Base-by-base conservation (phyloP, 2,797 vertebrate genomes). In the Dendrocincla tyrannina region DNA sequence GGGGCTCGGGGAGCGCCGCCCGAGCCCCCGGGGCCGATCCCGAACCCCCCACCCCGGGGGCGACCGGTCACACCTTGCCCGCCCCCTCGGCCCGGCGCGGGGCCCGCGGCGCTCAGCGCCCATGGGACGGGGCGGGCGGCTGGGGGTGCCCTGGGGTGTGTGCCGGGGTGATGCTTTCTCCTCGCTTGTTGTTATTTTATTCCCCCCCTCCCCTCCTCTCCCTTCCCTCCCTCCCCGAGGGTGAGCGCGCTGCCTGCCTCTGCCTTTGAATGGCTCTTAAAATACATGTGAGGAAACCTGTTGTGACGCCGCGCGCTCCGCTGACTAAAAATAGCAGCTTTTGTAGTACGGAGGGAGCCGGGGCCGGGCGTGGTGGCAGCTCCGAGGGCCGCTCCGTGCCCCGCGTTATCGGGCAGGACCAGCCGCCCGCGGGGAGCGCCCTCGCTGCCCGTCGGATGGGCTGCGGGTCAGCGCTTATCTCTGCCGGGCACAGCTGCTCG, bases 221-320 rank as follows among this genome's bases (percentile, higher is more conserved):
- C 55, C 37, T 35, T 10, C 33, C 23, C 10, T 16, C 33, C 22
- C 18, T 10, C 52, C 39, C 24, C 50, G 19, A 74, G 47, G 72
- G 27, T 32, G 76, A 88, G 90, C 72, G 68, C 77, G 53, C 78
- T 83, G 91, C 52, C 87, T 69, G 82, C n/a, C 63, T 58, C 76
- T 83, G 88, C 73, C 88, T 86, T 79, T 93, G 91, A 93, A 89
- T 94, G 95, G 91, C 25, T 76, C 95, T 89, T 82, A 91, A 94
- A 93, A 91, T 91, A 91, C 81, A 44, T 59, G 89, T 32, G 91
- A 91, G 91, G 91, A 93, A 91, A 95, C 85, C 95, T 94, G 90
- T 89, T 93, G 94, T 95, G 94, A 94, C 95, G 90, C 92, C 60
- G 84, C 72, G 68, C 88, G 67, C 86, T 77, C 70, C 56, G 58